Evolutionary conservation across 2,797 vertebrate species (phyloP).

Genomic region (Chiloscyllium punctatum): DNA sequence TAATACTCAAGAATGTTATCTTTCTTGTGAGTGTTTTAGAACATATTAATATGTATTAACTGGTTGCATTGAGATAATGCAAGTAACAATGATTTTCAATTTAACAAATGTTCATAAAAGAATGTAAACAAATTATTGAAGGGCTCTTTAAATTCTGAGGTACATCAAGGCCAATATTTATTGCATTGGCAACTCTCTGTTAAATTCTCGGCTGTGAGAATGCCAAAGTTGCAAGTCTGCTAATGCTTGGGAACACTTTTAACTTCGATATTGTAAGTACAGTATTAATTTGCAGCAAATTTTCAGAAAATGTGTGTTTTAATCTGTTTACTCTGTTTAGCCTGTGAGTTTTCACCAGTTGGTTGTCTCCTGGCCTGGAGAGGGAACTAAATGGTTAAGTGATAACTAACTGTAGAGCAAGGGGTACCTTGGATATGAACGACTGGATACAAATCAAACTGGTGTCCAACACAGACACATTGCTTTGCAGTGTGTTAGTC

Average conservation of each 20-base stretch:
- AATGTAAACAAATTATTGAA: not conserved
- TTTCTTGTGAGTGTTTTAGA: not conserved
- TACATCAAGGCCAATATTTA: not conserved
- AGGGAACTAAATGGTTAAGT: not conserved
- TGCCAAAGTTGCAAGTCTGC: not conserved
- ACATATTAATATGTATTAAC: not conserved
- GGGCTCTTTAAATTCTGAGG: not conserved
- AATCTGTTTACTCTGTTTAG: not conserved
- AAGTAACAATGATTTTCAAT: not conserved
- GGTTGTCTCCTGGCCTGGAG: not conserved
- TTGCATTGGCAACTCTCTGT: not conserved
- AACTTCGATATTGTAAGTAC: not conserved
- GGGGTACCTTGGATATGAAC: not conserved
- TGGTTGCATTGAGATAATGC: not conserved
- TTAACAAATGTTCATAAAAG: not conserved
- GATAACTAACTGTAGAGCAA: not conserved
- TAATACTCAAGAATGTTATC: not conserved
- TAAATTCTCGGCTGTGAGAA: not conserved
- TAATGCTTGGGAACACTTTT: not conserved
- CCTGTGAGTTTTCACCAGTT: not conserved
- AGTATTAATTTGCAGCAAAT: not conserved
- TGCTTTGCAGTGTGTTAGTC: not conserved
- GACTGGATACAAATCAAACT: not conserved
- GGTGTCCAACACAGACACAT: not conserved
- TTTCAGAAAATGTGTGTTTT: not conserved